Conservation (phyloP, 2,113 vertebrate genomes). For the Megatriorchis doriae region DNA sequence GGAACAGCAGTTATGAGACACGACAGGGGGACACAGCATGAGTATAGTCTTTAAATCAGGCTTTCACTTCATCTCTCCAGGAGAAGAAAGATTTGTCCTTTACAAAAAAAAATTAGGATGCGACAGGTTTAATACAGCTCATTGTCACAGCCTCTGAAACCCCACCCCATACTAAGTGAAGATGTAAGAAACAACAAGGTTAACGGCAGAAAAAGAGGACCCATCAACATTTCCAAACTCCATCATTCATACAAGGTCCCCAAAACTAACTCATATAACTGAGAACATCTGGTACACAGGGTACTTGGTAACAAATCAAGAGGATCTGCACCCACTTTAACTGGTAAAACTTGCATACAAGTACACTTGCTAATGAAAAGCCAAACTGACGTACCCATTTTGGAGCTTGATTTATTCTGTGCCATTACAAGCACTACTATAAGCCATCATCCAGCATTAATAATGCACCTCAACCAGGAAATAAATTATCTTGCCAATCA, state of each 20-base stretch:
- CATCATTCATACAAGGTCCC: background rate
- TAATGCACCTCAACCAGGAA: background rate
- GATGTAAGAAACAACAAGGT: background rate
- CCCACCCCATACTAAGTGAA: background rate
- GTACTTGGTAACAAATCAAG: background rate
- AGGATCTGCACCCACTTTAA: background rate
- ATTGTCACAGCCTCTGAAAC: background rate
- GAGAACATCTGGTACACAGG: background rate
- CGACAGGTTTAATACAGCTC: background rate
- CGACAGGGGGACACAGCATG: accelerated
- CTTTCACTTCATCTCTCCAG: background rate
- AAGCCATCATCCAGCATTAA: background rate
- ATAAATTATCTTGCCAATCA: background rate
- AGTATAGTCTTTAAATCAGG: background rate
- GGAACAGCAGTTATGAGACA: background rate
- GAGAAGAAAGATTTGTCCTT: background rate
- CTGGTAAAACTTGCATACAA: background rate
- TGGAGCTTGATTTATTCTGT: background rate
- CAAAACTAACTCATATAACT: background rate
- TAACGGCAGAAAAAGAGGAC: background rate
- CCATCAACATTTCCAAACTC: background rate
- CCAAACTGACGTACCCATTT: background rate
- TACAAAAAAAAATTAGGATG: background rate
- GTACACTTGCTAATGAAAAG: background rate
- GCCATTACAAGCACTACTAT: background rate